phyloP scores from a whole-genome alignment of 2,113 vertebrate species.

The Hypocryptadius cinnamomeus region DNA sequence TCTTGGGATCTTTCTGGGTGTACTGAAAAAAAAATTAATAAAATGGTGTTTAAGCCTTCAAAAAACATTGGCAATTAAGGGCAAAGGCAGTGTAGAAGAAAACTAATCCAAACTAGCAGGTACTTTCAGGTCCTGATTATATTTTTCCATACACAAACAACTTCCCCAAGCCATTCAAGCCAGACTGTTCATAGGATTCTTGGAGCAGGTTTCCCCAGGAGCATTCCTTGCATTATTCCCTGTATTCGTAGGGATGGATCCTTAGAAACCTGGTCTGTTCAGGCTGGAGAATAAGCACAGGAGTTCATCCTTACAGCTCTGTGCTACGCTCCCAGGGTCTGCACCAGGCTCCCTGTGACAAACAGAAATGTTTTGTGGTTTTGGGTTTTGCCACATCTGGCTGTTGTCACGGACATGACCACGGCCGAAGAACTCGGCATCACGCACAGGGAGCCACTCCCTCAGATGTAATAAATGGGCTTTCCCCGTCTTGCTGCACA shows the following conservation, averaged over 20 bases:
- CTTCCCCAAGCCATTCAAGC: background rate
- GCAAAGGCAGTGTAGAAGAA: background rate
- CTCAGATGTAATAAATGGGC: no score
- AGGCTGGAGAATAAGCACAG: background rate
- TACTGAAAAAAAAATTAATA: background rate
- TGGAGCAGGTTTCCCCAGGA: background rate
- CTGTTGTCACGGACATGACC: rapidly evolving
- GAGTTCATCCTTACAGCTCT: background rate
- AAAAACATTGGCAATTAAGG: background rate
- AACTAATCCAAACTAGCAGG: background rate
- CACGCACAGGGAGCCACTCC: background rate
- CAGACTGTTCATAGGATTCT: background rate
- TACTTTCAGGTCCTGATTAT: background rate
- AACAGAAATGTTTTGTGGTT: background rate
- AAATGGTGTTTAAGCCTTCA: background rate
- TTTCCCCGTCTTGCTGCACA: background rate
- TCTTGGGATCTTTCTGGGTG: background rate
- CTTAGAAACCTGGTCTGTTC: background rate
- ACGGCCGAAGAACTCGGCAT: rapidly evolving
- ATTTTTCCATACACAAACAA: background rate
- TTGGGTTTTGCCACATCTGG: background rate
- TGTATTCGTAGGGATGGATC: background rate
- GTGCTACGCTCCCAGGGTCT: rapidly evolving
- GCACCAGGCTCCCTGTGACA: rapidly evolving
- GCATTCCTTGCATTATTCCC: background rate